Percentiles rank a stretch among this genome's conserved stretches.
Evolutionary conservation across 1,140 invertebrate genomes (phyloP).

Genomic region (Lineus longissimus): DNA sequence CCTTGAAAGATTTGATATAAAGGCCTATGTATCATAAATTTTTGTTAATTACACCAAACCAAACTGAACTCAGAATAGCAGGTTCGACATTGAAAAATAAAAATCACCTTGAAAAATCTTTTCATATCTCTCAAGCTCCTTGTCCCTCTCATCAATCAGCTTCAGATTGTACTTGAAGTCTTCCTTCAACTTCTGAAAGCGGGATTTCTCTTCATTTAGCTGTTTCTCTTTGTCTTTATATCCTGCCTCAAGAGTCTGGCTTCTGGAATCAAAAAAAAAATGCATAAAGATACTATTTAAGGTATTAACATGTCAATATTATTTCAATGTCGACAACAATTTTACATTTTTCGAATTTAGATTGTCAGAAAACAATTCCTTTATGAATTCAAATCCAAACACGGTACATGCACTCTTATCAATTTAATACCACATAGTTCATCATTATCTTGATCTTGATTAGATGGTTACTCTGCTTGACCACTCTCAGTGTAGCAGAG

Average conservation of each 20-base stretch:
- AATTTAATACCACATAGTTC: neutral
- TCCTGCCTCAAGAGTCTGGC: conserved; percentile 35
- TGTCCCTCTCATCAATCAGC: conserved; percentile 46
- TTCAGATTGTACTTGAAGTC: conserved; percentile 53
- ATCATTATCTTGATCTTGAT: neutral
- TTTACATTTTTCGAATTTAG: too few species aligned
- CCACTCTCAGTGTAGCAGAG: too few species aligned
- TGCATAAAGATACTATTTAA: neutral
- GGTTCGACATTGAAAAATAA: too few species aligned
- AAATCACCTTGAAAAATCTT: conserved; percentile 39
- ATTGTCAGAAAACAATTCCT: too few species aligned
- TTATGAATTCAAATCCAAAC: neutral
- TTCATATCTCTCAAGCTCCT: conserved; percentile 50
- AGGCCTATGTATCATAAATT: too few species aligned
- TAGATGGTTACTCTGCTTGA: too few species aligned
- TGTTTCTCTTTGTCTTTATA: conserved; percentile 38
- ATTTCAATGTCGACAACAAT: too few species aligned
- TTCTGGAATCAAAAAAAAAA: conserved; percentile 26
- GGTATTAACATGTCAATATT: too few species aligned
- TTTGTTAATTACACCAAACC: too few species aligned
- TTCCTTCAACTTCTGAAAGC: conserved; percentile 46
- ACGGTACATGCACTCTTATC: neutral
- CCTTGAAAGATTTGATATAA: too few species aligned
- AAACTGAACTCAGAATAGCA: too few species aligned
- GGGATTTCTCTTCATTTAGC: conserved; percentile 31